Conservation (phyloP, 2,113 vertebrate genomes). For the Corydoras maculifer region DNA sequence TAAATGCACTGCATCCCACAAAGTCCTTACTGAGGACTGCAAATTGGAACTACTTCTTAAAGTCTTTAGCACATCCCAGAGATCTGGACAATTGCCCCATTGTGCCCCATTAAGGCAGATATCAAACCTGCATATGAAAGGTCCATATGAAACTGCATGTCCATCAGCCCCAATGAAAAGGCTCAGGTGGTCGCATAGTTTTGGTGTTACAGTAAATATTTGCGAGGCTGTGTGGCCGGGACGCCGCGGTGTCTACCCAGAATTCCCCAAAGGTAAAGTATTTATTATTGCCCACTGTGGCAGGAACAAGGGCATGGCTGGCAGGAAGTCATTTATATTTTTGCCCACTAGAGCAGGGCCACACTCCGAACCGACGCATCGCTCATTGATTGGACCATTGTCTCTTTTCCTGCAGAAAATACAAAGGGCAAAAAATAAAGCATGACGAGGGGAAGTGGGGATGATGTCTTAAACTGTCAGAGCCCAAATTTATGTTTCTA, state of each 20-base stretch:
- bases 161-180: too few species aligned
- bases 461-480: constrained; percentile 16
- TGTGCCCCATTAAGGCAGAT: too few species aligned
- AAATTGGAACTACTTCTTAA: too few species aligned
- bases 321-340: constrained; percentile 34
- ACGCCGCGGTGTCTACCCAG: constrained; percentile 32
- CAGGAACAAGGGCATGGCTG: constrained; percentile 31
- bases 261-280: constrained; percentile 5
- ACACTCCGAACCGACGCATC: constrained; percentile 2
- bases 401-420: constrained; percentile 25
- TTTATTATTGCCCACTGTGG: constrained; percentile 12
- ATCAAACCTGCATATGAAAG: too few species aligned
- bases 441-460: constrained; percentile 13
- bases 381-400: constrained; percentile 42
- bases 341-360: constrained; percentile 22
- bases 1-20: too few species aligned
- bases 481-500: not conserved
- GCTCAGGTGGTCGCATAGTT: too few species aligned
- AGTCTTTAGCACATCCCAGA: too few species aligned
- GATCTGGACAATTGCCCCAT: too few species aligned
- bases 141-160: too few species aligned
- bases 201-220: too few species aligned
- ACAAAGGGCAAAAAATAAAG: constrained; percentile 21
- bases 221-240: not conserved
- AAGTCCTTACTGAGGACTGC: too few species aligned